A percentile compares a stretch with the other conserved stretches of the same genome.
These are phyloP conservation scores for Daboia siamensis DNA, from an alignment of 2,113 vertebrate genomes.

Conservation along the genomic window DNA sequence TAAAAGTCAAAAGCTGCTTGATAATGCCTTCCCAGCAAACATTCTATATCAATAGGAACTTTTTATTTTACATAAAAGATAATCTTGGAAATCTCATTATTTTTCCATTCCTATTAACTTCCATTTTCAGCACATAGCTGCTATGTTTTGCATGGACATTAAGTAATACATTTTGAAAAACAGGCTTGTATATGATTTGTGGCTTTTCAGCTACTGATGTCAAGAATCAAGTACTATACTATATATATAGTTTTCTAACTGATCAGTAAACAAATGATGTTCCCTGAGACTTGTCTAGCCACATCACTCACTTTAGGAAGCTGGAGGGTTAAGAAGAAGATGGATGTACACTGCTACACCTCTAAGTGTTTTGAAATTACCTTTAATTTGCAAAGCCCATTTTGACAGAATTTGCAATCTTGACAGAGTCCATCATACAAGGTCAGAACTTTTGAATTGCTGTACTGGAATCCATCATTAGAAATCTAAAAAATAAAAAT, in stretches of 20 bases:
- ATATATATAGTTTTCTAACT: conserved; percentile 21
- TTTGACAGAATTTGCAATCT: conserved; percentile 64
- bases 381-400: conserved; percentile 83
- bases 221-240: conserved; percentile 10
- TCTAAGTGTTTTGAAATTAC: conserved; percentile 70
- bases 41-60: conserved; percentile 12
- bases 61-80: conserved; percentile 5
- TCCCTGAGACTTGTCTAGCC: conserved; percentile 40
- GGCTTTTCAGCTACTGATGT: conserved; percentile 8
- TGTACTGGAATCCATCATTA: conserved; percentile 77
- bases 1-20: background rate
- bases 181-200: background rate
- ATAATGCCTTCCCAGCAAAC: background rate
- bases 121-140: conserved; percentile 11
- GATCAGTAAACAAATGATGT: conserved; percentile 47
- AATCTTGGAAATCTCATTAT: background rate
- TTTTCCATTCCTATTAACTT: conserved; percentile 21
- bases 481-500: conserved; percentile 71
- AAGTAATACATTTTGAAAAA: conserved; percentile 1
- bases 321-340: conserved; percentile 51
- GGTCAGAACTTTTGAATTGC: conserved; percentile 70
- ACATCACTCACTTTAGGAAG: conserved; percentile 26
- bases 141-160: background rate
- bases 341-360: conserved; percentile 45
- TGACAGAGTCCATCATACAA: conserved; percentile 78